Evolutionary conservation across 2,797 vertebrate species (phyloP).

Genomic region (Galago senegalensis): DNA sequence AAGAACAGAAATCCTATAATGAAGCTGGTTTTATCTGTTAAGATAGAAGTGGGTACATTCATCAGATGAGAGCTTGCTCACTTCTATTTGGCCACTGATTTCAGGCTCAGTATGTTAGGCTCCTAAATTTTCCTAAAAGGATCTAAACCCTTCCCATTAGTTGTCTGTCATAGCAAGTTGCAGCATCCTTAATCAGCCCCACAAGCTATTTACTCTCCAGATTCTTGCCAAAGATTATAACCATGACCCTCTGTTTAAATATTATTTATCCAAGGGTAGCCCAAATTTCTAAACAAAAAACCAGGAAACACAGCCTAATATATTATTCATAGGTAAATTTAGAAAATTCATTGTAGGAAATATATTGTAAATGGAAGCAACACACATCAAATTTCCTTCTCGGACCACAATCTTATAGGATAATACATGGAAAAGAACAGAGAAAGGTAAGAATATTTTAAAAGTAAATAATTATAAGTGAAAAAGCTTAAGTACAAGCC

Average conservation of each 20-base stretch:
- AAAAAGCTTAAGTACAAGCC: not conserved
- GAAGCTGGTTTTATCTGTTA: not conserved
- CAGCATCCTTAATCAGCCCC: not conserved
- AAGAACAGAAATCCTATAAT: conserved; percentile 2
- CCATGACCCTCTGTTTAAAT: not conserved
- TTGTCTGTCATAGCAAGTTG: not conserved
- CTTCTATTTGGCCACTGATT: not conserved
- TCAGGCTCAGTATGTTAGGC: not conserved
- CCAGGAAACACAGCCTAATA: not conserved
- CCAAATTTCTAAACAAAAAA: conserved; percentile 28
- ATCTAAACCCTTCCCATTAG: not conserved
- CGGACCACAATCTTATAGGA: not conserved
- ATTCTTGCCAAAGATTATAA: conserved; percentile 3
- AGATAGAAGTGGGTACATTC: not conserved
- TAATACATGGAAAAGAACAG: not conserved
- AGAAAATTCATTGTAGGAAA: not conserved
- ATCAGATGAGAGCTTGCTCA: not conserved
- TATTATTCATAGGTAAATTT: not conserved
- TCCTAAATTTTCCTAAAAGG: conserved; percentile 23
- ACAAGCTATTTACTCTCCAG: not conserved
- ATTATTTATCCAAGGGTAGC: conserved; percentile 28
- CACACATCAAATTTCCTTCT: conserved; percentile 9
- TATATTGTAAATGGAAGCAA: not conserved
- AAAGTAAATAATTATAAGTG: conserved; percentile 36
- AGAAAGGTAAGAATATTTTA: not conserved